Base-by-base conservation (phyloP, 1,140 invertebrate species). In the Lasaia peninsularis region DNA sequence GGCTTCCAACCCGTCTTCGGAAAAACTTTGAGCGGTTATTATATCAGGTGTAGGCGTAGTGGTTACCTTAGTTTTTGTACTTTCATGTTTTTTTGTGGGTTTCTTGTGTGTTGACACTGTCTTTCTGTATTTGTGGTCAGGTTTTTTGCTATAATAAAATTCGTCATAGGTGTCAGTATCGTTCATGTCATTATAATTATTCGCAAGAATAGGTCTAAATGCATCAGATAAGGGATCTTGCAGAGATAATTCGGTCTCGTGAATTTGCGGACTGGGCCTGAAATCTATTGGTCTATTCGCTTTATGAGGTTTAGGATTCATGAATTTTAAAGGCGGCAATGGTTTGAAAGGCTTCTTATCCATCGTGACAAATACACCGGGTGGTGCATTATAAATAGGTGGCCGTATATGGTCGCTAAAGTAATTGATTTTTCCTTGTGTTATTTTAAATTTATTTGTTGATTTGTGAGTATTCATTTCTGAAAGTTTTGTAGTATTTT, bases 261-360 rank as follows among this genome's bases (percentile, higher is more conserved):
- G 54, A 10, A 88, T 58, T 79, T 87, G 86, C 11, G 86, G 86
- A 55, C 86, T 88, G 0, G 86, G 86, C 52, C 86, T 58, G 52
- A 88, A 88, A 58, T 88, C 86, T 28, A 66, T 64, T 5, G 82
- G 80, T 50, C 55, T 77, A 33, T 63, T 62, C 12, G 68, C 56
- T 65, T 66, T 71, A 10, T 67, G 52, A n/a, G 68, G 71, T 51
- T 86, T 86, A 5, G 56, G 50, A n/a, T 78, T 70, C 9, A 63
- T 33, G 2, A 65, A 52, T 62, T 84, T 86, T 44, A 88, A 52
- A 9, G 86, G 86, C n/a, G 86, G 86, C 75, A 88, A 75, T 2
- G 86, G 86, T 53, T 86, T 88, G 35, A 88, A 88, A n/a, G 86
- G 82, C 49, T 88, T 88, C 51, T 86, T 88, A 56, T 88, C 86